These are phyloP conservation scores for Triplophysa rosa DNA, from an alignment of 2,113 vertebrate genomes.

Conservation along the genomic window DNA sequence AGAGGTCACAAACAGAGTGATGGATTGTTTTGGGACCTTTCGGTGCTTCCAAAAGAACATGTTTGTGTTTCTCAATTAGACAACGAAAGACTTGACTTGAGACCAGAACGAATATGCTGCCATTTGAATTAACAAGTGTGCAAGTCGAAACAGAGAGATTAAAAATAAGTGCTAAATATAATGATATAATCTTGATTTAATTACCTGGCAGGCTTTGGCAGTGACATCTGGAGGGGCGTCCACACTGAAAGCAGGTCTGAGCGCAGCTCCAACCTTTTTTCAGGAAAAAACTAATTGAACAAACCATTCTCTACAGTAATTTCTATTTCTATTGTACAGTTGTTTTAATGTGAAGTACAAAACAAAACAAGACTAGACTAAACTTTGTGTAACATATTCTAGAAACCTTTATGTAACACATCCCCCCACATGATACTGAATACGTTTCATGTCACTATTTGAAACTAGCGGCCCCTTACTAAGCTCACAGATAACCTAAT, in stretches of 20 bases:
- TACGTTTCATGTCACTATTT: slow-evolving; percentile 21
- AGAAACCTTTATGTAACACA: neutral
- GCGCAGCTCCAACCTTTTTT: slow-evolving; percentile 86
- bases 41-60: neutral
- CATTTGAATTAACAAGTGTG: slow-evolving; percentile 1
- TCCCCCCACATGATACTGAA: neutral
- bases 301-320: neutral
- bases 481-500: slow-evolving; percentile 23
- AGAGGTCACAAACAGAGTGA: neutral
- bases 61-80: neutral
- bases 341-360: neutral
- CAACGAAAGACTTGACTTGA: neutral
- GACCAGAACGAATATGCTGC: neutral
- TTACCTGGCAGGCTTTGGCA: slow-evolving; percentile 91
- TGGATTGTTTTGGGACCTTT: slow-evolving; percentile 1
- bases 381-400: neutral
- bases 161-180: neutral
- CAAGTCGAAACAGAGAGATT: neutral
- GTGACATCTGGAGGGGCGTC: slow-evolving; percentile 91
- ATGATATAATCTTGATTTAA: neutral
- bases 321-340: neutral
- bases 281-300: neutral
- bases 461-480: neutral
- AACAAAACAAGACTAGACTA: neutral
- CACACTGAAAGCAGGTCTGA: slow-evolving; percentile 87